Evolutionary conservation across 2,797 vertebrate genomes (phyloP).

Genomic region (Clarias fuscus): DNA sequence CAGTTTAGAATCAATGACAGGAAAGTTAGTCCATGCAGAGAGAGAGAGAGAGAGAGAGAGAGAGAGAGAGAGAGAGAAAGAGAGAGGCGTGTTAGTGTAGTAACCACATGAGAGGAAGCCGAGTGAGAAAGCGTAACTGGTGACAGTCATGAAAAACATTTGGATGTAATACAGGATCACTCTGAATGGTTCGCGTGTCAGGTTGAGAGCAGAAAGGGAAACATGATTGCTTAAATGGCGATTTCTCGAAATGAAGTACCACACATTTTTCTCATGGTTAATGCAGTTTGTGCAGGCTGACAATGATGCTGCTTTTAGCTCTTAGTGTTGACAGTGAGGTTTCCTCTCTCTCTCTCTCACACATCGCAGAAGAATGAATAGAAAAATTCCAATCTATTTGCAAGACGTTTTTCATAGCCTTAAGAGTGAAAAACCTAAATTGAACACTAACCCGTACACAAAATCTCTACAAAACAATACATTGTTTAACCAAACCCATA

Average conservation of each 20-base stretch:
- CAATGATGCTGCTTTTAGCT: conserved; percentile 5
- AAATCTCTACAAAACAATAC: not conserved
- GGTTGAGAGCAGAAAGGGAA: conserved; percentile 17
- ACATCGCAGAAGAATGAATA: not conserved
- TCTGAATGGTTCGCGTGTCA: not conserved
- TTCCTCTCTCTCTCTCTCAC: not conserved
- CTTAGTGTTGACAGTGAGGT: not conserved
- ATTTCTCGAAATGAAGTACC: conserved; percentile 60
- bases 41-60: not conserved
- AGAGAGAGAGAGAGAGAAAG: not conserved
- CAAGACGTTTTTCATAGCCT: not conserved
- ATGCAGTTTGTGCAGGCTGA: conserved; percentile 45
- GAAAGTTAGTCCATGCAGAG: not conserved
- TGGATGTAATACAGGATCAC: conserved; percentile 15
- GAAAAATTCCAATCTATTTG: not conserved
- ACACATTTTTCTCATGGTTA: conserved; percentile 56
- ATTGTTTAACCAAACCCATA: not conserved
- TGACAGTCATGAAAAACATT: not conserved
- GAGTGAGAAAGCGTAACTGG: conserved; percentile 2
- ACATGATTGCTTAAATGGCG: conserved; percentile 21
- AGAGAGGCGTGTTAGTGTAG: not conserved
- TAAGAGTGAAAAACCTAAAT: not conserved
- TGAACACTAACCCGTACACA: not conserved
- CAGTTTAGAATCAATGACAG: not conserved
- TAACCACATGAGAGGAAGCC: not conserved